Conservation (phyloP, 2,113 vertebrate species). For the Lycocorax pyrrhopterus region DNA sequence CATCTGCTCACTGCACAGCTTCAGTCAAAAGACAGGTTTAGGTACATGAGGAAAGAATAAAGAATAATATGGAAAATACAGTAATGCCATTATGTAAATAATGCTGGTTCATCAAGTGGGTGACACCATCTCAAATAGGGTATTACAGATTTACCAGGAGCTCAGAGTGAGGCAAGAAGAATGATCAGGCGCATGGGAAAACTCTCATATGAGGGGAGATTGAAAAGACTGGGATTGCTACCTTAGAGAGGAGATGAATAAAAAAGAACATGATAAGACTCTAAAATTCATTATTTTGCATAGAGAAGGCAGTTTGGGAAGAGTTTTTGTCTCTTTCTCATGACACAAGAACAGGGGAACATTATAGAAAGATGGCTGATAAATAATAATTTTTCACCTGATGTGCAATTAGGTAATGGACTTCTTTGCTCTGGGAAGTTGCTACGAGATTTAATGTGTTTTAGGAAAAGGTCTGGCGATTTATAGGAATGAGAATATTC, state of each 20-base stretch:
- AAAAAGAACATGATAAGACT: conserved; percentile 3
- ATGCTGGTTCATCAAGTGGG: not conserved
- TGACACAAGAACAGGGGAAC: not conserved
- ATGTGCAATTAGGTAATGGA: not conserved
- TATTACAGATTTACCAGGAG: conserved; percentile 20
- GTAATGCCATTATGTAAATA: conserved; percentile 24
- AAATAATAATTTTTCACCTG: conserved; percentile 9
- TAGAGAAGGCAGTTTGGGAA: not conserved
- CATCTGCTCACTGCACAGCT: not conserved
- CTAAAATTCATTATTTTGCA: conserved; percentile 38
- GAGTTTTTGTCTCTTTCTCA: not conserved
- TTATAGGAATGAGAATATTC: not conserved
- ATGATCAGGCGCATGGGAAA: not conserved
- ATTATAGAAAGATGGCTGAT: not conserved
- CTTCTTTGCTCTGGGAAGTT: not conserved
- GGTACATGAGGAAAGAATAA: not conserved
- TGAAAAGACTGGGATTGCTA: conserved; percentile 20
- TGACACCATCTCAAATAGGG: not conserved
- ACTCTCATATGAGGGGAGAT: not conserved
- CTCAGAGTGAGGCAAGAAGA: conserved; percentile 22
- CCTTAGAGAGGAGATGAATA: not conserved
- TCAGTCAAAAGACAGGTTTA: not conserved
- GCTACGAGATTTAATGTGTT: not conserved
- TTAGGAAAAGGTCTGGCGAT: not conserved
- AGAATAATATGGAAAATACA: not conserved